A percentile compares a stretch with the other conserved stretches of the same genome.
These are phyloP conservation scores for Manis crassicaudata DNA, from an alignment of 2,797 vertebrate genomes.

Conservation along the genomic window DNA sequence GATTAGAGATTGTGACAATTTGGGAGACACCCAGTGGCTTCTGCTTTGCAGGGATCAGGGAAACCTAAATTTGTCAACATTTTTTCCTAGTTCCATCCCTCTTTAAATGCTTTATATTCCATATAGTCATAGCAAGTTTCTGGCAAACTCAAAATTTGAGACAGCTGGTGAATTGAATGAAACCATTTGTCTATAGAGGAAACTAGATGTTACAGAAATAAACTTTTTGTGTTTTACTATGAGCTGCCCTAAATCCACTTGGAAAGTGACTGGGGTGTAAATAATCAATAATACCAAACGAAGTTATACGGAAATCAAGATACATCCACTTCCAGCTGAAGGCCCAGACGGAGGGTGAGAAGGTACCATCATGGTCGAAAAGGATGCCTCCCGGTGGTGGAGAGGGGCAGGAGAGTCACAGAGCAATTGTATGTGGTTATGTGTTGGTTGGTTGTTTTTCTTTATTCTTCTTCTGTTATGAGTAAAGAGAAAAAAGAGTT, in stretches of 20 bases:
- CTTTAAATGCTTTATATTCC: constrained; percentile 15
- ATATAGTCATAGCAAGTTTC: constrained; percentile 8
- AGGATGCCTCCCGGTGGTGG: not conserved
- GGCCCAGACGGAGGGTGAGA: not conserved
- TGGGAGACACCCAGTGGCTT: not conserved
- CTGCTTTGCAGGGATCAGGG: not conserved
- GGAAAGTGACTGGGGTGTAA: not conserved
- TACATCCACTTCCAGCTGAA: not conserved
- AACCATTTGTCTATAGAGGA: not conserved
- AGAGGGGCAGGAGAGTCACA: not conserved
- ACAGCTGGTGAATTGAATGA: not conserved
- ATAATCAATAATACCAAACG: constrained; percentile 22
- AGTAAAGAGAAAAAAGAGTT: not conserved
- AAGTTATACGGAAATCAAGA: not conserved
- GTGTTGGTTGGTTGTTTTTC: constrained; percentile 2
- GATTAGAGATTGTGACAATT: not conserved
- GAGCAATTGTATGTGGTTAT: not conserved
- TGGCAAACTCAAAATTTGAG: constrained; percentile 15
- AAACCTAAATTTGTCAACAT: not conserved
- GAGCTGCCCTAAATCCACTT: not conserved
- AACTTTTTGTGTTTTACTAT: not conserved
- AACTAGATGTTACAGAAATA: constrained; percentile 41
- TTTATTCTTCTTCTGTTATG: not conserved
- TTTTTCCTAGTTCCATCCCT: not conserved
- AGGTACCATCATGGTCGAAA: not conserved